Evolutionary conservation across 2,888 invertebrate genomes (phyloP).

Genomic region (Blera fallax): DNA sequence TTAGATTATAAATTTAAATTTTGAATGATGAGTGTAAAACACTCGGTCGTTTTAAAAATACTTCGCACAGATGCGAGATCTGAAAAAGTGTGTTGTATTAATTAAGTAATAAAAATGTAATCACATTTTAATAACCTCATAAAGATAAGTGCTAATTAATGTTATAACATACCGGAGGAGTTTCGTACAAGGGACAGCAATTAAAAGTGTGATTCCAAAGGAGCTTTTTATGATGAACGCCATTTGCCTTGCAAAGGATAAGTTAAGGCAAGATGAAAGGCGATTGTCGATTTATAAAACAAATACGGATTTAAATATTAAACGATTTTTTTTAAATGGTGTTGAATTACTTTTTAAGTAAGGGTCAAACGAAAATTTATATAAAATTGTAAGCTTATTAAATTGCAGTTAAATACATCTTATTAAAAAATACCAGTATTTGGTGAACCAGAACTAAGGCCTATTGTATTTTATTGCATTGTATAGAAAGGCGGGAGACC

Average conservation of each 20-base stretch:
- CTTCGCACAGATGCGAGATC: neutral
- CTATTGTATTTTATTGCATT: too few species aligned
- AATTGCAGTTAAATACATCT: too few species aligned
- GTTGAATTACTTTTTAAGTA: too few species aligned
- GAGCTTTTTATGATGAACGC: neutral
- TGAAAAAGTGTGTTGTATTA: neutral
- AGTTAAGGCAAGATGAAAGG: neutral
- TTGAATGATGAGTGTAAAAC: neutral
- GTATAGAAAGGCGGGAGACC: too few species aligned
- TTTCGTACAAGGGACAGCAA: neutral
- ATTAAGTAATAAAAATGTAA: conserved; percentile 5
- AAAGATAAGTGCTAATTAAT: conserved; percentile 3
- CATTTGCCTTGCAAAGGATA: neutral
- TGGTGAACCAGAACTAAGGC: too few species aligned
- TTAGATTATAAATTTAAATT: neutral
- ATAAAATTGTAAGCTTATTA: too few species aligned
- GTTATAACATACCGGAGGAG: neutral
- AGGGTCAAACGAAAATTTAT: too few species aligned
- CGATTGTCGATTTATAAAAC: too few species aligned
- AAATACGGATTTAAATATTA: too few species aligned
- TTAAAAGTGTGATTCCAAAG: neutral
- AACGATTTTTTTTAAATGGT: too few species aligned
- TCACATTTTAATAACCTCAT: conserved; percentile 6
- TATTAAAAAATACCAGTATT: too few species aligned
- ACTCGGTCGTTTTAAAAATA: neutral